Base-by-base conservation (phyloP, 2,113 vertebrate genomes). In the Hepsetus odoe region DNA sequence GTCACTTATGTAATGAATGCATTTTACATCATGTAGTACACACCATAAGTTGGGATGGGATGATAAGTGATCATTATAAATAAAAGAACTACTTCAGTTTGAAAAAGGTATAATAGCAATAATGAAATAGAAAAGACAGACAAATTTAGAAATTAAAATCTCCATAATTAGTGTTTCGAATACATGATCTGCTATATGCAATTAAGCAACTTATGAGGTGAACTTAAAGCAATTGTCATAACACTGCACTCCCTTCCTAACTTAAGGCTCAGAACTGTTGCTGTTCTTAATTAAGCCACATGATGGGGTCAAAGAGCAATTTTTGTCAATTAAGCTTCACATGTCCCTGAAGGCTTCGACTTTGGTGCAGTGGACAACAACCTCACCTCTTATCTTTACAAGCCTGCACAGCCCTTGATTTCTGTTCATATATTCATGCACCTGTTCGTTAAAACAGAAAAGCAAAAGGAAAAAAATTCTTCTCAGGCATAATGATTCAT, bases 221-320 rank as follows among this genome's bases (percentile, higher is more conserved):
- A 18, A 30, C 0, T 5, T 2, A 8, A 62, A 20, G 14, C 59
- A 30, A 3, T 13, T 30, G 4, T 59, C 56, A 13, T 59, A 18
- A 44, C 28, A 16, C n/a, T 59, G 22, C 55, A 61, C 16, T 55
- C 51, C 59, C 18, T 13, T 20, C 40, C 20, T 59, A 5, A 38
- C 46, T 53, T 12, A 28, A 59, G 24, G 56, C n/a, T 33, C 3
- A 32, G 35, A 30, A 16, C 1, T 24, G 18, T n/a, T 72, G 79
- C 42, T 13, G 55, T 74, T 65, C 40, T 42, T 61, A 62, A 35
- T 5, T 26, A 40, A 10, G 18, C 82, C 84, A 83, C 76, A 77
- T 84, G 91, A 83, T 87, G 91, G 89, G 87, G 90, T 22, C 85
- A 77, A 72, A 89, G 79, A 88, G 82, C 89, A 87, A 82, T 9